Base-by-base conservation (phyloP, 1,140 invertebrate species). In the Drosophila pseudoobscura region DNA sequence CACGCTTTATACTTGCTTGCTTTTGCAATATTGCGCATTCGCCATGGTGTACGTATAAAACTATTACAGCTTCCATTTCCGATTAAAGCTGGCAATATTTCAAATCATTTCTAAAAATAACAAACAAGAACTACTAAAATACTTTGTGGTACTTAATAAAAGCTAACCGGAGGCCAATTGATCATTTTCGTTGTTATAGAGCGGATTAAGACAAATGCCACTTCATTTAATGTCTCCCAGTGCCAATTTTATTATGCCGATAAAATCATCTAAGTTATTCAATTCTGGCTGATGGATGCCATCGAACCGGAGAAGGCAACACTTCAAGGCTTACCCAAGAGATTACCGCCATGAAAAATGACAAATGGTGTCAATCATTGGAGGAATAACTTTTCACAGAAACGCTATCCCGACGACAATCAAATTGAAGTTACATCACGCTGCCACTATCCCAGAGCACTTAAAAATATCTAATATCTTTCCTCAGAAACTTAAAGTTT, bases 71-170 rank as follows among this genome's bases (percentile, higher is more conserved):
- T 39, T 39, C 11, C 35, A 39, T 56, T 35, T 56, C 24, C 24
- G 9, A 65, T 54, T 65, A 54, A 31, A 31, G 47, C 43, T 68
- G 20, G 15, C 44, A 22, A 31, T 29, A 47, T 13, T 20, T 46
- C 59, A 15, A 75, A 17, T 17, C 55, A 46, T 45, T 57, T 58
- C 63, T 60, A 70, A 59, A 70, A 57, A 60, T 74, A 66, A 4
- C 53, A 35, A 43, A 26, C 53, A 70, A 63, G 35, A 45, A 44
- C 29, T 15, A 26, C 9, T 31, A 9, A 55, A 54, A 35, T 41
- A 50, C 35, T 31, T 51, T 66, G 29, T n/a, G 35, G 22, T 31
- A 7, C 8, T 1, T 26, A 61, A 31, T n/a, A 56, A 11, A 6
- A 31, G 7, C 9, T 4, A 3, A 35, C 20, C 44, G 15, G 8